Base-by-base conservation (phyloP, 2,888 invertebrate genomes). In the Caenorhabditis angaria region DNA sequence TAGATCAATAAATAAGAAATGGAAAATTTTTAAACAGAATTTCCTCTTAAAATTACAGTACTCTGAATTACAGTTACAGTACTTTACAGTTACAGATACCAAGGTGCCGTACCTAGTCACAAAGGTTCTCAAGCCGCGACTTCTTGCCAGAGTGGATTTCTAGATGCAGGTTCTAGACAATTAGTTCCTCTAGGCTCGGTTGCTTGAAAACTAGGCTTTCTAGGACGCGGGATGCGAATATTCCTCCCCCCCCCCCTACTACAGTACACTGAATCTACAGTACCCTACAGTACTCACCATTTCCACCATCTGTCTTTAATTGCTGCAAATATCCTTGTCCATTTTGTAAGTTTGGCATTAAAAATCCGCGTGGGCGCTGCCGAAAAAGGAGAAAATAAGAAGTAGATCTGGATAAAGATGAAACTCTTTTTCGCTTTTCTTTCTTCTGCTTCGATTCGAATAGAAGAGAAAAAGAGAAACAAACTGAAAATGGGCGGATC, bases 321-420 rank as follows among this genome's bases (percentile, higher is more conserved):
- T 61, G 61, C 54, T 55, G 61, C n/a, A n/a, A n/a, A 41, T 41
- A 41, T 41, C 41, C 41, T 41, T 41, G 41, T 41, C 41, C 41
- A 41, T 41, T 41, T 41, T 41, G 41, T 12, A 41, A 41, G 41
- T 41, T 41, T 41, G 41, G 41, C 41, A 41, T 41, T 41, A 41
- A 50, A 48, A n/a, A 47, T 50, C 18, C 48, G 27, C 12, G 48
- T 22, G 29, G n/a, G 53, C 28, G 55, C 47, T 59, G 50, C 24
- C 27, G 25, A 32, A 57, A 41, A 41, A 41, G 18, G 24, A 57
- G 29, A 50, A 59, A 48, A 35, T 27, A 29, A 55, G 32, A 61
- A 61, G 32, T 55, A 54, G 51, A 20, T 55, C 61, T 41, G 35
- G 35, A 41, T 32, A 24, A 61, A n/a, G 32, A 28, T 41, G 32